phyloP scores from a whole-genome alignment of 2,888 invertebrate species.

The Tenthredo distinguenda region DNA sequence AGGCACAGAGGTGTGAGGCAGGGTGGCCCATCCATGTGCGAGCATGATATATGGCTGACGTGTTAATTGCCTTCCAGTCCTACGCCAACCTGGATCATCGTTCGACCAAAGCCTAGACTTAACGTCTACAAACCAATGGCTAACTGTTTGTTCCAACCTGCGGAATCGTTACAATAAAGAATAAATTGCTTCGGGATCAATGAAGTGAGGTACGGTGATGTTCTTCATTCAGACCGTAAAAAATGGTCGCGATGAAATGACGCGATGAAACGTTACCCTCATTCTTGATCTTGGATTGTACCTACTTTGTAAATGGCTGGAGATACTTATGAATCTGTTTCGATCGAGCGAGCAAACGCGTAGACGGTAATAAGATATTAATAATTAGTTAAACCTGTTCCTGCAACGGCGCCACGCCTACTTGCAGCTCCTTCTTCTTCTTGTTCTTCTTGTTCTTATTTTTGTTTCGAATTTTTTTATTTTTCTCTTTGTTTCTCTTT shows the following conservation, averaged over 20 bases:
- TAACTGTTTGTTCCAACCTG: constrained; percentile 29
- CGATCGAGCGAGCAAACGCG: constrained; percentile 51
- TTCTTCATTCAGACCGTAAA: background rate
- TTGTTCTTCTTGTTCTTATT: background rate
- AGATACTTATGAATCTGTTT: background rate
- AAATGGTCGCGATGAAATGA: background rate
- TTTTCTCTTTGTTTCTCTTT: background rate
- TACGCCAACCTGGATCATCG: constrained; percentile 49
- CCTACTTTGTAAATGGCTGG: background rate
- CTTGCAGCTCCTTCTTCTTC: constrained; percentile 39
- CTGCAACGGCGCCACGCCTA: constrained; percentile 47
- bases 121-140: constrained; percentile 30
- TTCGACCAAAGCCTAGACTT: constrained; percentile 34
- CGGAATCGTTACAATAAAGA: constrained; percentile 5
- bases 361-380: constrained; percentile 74
- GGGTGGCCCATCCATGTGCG: constrained; percentile 48
- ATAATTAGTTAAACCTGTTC: constrained; percentile 66
- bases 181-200: background rate
- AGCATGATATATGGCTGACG: constrained; percentile 53
- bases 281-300: background rate
- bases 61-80: constrained; percentile 52
- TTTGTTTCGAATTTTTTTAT: background rate
- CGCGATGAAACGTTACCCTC: background rate
- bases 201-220: too few relatives aligned
- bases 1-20: constrained; percentile 37